These are phyloP conservation scores for Hydractinia symbiolongicarpus DNA, from an alignment of 30 jellyfish, hydroid and myxozoan species.

Conservation along the genomic window DNA sequence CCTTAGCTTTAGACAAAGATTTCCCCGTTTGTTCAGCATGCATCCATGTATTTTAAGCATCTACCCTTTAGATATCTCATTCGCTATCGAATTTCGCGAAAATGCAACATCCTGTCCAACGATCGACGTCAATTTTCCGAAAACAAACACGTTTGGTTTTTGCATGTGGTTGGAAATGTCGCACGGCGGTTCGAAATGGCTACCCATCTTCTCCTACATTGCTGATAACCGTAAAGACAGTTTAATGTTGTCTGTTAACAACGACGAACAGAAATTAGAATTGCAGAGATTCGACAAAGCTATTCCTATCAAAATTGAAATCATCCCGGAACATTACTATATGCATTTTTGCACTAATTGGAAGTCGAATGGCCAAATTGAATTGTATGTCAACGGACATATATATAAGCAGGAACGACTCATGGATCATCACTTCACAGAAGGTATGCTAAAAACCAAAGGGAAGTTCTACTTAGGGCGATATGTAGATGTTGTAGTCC, in stretches of 20 bases:
- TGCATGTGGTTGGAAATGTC: background rate
- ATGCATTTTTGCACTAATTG: background rate
- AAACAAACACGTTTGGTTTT: background rate
- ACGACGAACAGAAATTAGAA: background rate
- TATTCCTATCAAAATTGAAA: background rate
- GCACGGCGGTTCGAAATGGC: background rate
- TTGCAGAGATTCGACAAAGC: background rate
- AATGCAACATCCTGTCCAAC: background rate
- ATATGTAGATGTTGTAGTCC: too few species aligned
- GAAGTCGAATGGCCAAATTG: background rate
- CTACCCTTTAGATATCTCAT: too few species aligned
- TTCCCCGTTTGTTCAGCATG: too few species aligned
- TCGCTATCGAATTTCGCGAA: too few species aligned
- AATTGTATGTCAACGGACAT: constrained; percentile 5
- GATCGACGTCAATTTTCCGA: background rate
- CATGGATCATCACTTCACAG: too few species aligned
- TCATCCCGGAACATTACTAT: background rate
- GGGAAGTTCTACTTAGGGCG: too few species aligned
- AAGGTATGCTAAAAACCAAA: too few species aligned
- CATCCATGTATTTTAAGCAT: too few species aligned
- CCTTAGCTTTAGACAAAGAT: too few species aligned
- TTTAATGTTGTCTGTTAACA: background rate
- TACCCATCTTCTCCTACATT: background rate
- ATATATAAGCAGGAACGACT: background rate
- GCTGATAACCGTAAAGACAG: background rate